phyloP scores from a whole-genome alignment of 2,797 vertebrate species.

The Tauraco hartlaubi region DNA sequence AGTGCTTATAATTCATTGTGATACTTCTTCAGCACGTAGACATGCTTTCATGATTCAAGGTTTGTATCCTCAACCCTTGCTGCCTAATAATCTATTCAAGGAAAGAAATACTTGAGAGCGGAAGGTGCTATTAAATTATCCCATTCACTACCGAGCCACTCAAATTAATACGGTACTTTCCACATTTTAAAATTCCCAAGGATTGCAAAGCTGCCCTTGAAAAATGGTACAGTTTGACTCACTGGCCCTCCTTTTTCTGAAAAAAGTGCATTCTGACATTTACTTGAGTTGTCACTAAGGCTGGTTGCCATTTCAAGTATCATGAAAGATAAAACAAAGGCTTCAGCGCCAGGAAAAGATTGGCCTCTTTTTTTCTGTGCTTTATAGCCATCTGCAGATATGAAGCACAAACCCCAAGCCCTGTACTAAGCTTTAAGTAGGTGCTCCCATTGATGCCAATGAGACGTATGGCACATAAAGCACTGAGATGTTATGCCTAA shows the following conservation, averaged over 20 bases:
- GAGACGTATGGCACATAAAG: neutral
- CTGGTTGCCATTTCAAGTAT: slow-evolving; percentile 20
- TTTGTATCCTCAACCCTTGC: slow-evolving; percentile 34
- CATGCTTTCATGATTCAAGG: slow-evolving; percentile 25
- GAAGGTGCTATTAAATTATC: slow-evolving; percentile 54
- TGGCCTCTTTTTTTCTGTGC: neutral
- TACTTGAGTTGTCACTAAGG: neutral
- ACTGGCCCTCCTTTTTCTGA: neutral
- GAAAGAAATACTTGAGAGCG: slow-evolving; percentile 59
- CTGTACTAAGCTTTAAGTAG: neutral
- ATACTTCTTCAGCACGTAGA: slow-evolving; percentile 4
- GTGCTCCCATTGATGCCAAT: neutral
- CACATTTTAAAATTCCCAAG: slow-evolving; percentile 46
- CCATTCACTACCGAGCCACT: neutral
- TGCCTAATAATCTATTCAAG: slow-evolving; percentile 54
- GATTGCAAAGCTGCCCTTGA: neutral
- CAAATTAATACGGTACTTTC: slow-evolving; percentile 30
- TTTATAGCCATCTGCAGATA: neutral
- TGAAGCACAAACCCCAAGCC: neutral
- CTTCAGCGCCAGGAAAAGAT: neutral
- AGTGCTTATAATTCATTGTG: slow-evolving; percentile 44
- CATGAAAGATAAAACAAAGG: neutral
- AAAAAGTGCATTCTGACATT: neutral
- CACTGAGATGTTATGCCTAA: neutral
- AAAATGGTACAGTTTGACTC: slow-evolving; percentile 42